phyloP scores from a whole-genome alignment of 2,888 invertebrate species.

The Dynastes hyllus region DNA sequence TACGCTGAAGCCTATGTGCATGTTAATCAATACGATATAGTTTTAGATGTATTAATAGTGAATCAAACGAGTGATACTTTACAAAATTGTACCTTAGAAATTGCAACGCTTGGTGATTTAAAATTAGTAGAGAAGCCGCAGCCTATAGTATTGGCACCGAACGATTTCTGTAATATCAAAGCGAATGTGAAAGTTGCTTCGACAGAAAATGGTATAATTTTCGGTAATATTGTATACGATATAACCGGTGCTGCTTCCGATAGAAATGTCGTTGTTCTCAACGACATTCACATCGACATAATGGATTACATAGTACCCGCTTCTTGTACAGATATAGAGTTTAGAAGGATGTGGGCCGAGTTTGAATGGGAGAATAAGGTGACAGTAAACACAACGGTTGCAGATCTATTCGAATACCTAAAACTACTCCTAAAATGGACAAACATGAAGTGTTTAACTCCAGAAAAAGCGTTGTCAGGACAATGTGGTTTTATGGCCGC shows the following conservation, averaged over 20 bases:
- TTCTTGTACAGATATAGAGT: slow-evolving; percentile 94
- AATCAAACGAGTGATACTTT: slow-evolving; percentile 99
- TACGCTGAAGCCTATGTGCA: slow-evolving; percentile 99
- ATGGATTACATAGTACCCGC: slow-evolving; percentile 99
- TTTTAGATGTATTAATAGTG: slow-evolving; percentile 97
- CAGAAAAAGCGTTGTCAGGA: slow-evolving; percentile 96
- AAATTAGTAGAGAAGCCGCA: slow-evolving; percentile 98
- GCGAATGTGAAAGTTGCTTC: slow-evolving; percentile 99
- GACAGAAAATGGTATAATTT: slow-evolving; percentile 99
- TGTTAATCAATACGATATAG: slow-evolving; percentile 99
- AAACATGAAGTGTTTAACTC: slow-evolving; percentile 99
- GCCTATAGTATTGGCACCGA: slow-evolving; percentile 95
- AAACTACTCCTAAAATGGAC: slow-evolving; percentile 94
- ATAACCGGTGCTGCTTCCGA: slow-evolving; percentile 94
- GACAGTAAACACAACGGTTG: slow-evolving; percentile 83
- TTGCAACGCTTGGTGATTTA: slow-evolving; percentile 97
- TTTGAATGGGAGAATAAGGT: slow-evolving; percentile 99
- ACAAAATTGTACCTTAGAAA: slow-evolving; percentile 97
- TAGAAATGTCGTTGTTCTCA: slow-evolving; percentile 97
- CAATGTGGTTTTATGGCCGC: slow-evolving; percentile 99
- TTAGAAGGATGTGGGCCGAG: slow-evolving; percentile 99
- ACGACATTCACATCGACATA: slow-evolving; percentile 99
- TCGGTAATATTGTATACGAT: slow-evolving; percentile 99
- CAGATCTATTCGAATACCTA: slow-evolving; percentile 94
- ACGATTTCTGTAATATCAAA: slow-evolving; percentile 98